Conservation (phyloP, 2,113 vertebrate species). For the Brachyistius frenatus region DNA sequence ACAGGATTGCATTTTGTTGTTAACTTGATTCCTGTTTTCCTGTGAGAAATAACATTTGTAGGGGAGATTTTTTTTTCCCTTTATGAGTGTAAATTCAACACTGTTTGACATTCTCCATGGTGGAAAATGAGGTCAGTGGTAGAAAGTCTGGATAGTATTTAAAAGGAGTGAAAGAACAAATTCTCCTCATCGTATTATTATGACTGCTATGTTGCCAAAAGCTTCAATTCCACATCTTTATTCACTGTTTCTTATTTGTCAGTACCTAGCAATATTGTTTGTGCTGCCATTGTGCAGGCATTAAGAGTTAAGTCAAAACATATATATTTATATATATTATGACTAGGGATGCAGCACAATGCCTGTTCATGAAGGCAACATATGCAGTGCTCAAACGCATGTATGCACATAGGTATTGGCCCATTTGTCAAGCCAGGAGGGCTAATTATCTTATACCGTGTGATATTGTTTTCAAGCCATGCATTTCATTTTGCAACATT, state of each 20-base stretch:
- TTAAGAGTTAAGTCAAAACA: conserved; percentile 76
- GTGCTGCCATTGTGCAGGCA: conserved; percentile 52
- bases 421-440: conserved; percentile 98
- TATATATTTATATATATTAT: conserved; percentile 82
- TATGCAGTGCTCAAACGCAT: conserved; percentile 92
- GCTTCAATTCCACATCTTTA: conserved; percentile 26
- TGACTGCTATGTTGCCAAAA: conserved; percentile 26
- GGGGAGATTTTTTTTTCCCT: conserved; percentile 25
- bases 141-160: conserved; percentile 31
- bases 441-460: conserved; percentile 96
- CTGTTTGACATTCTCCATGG: conserved; percentile 50
- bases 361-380: conserved; percentile 91
- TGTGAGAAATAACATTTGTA: conserved; percentile 64
- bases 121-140: conserved; percentile 54
- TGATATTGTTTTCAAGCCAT: conserved; percentile 93
- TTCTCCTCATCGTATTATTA: too few relatives aligned
- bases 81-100: conserved; percentile 52
- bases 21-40: conserved; percentile 66
- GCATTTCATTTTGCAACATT: conserved; percentile 97
- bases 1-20: conserved; percentile 73
- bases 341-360: conserved; percentile 84
- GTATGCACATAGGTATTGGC: conserved; percentile 96
- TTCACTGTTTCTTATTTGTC: conserved; percentile 28
- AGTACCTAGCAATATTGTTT: conserved; percentile 31
- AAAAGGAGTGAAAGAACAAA: conserved; percentile 22